Conservation (phyloP, 2,797 vertebrate species). For the Tiaroga cobitis region DNA sequence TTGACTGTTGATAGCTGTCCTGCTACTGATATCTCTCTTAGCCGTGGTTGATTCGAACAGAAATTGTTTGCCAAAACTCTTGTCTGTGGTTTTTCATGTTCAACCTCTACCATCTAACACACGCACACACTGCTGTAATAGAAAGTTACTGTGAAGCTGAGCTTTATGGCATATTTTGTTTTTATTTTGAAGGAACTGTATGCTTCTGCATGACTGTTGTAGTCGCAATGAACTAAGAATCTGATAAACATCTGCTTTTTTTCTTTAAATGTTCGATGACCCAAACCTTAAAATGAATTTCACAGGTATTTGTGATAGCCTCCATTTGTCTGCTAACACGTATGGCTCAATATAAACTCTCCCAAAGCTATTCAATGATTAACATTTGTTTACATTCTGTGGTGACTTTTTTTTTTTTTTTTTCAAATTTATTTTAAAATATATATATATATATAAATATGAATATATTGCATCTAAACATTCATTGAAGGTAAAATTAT, state of each 20-base stretch:
- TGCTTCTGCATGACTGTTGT: constrained; percentile 5
- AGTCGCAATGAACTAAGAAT: constrained; percentile 6
- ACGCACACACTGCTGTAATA: constrained; percentile 64
- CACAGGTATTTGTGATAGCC: background rate
- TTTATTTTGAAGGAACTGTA: constrained; percentile 33
- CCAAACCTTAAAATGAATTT: background rate
- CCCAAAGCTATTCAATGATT: constrained; percentile 1
- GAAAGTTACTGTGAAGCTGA: constrained; percentile 65
- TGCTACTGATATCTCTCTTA: constrained; percentile 59
- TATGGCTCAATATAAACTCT: background rate
- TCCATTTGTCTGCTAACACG: background rate
- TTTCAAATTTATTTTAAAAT: background rate
- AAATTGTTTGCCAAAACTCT: constrained; percentile 81
- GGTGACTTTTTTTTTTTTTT: constrained; percentile 1
- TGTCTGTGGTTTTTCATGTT: constrained; percentile 87
- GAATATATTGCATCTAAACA: constrained; percentile 19
- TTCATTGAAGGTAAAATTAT: constrained; percentile 6
- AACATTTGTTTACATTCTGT: constrained; percentile 21
- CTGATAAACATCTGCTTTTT: background rate
- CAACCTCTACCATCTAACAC: constrained; percentile 77
- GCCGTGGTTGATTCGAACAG: constrained; percentile 81
- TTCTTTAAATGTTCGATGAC: constrained; percentile 10
- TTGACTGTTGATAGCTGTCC: constrained; percentile 87
- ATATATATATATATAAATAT: background rate
- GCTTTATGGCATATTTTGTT: constrained; percentile 57